Evolutionary conservation across 2,113 vertebrate genomes (phyloP).

Genomic region (Anseranas semipalmata): DNA sequence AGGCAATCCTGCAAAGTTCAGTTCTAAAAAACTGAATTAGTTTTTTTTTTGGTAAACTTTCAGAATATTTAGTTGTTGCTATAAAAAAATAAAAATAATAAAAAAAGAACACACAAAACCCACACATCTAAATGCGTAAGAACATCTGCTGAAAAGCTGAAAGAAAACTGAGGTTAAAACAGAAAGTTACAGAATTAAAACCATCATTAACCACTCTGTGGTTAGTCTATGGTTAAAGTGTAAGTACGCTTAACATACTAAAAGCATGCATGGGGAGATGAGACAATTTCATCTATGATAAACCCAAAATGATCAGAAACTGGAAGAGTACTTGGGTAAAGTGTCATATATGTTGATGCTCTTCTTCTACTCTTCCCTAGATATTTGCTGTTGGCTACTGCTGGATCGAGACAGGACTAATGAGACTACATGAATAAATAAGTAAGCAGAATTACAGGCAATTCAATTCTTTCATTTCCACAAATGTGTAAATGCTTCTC

Average conservation of each 20-base stretch:
- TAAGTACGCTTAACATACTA: rapidly evolving
- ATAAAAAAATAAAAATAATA: not conserved
- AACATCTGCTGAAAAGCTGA: not conserved
- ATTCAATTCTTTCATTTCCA: not conserved
- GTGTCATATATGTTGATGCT: not conserved
- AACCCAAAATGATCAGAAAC: not conserved
- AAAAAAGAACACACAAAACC: not conserved
- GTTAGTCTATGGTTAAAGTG: not conserved
- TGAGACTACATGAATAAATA: not conserved
- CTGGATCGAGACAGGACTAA: not conserved
- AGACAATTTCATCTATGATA: not conserved
- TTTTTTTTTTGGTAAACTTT: not conserved
- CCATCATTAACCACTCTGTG: not conserved
- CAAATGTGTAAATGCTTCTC: not conserved
- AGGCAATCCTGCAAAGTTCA: not conserved
- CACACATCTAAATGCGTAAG: not conserved
- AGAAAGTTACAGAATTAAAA: not conserved
- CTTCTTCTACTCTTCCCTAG: not conserved
- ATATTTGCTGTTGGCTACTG: not conserved
- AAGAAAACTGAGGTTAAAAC: not conserved
- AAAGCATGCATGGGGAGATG: not conserved
- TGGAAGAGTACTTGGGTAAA: not conserved
- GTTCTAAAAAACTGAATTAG: not conserved
- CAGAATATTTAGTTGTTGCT: not conserved
- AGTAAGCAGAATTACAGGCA: not conserved